Base-by-base conservation (phyloP, 2,797 vertebrate genomes). In the Ataeniobius toweri region DNA sequence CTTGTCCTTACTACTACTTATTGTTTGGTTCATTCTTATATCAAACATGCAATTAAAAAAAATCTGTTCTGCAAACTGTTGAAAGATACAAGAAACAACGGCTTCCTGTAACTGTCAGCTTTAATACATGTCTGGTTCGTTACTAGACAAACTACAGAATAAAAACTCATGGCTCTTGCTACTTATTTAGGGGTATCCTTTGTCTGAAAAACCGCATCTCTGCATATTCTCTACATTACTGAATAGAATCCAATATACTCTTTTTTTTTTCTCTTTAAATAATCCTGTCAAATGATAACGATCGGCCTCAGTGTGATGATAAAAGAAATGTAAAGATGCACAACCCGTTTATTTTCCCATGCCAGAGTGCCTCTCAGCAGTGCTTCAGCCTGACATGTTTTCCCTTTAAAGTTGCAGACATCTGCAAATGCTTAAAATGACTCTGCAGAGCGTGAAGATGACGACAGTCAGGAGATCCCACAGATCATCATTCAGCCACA, bases 341-440 rank as follows among this genome's bases (percentile, higher is more conserved):
- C 41, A 39, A 14, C 53, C 46, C 65, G 2, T 61, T 71, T 61
- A 6, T 58, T 61, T 56, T 71, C 67, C 28, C 10, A 71, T 63
- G 44, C 56, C 56, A 71, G 53, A 31, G 24, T 75, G 56, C 67
- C 41, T 31, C 55, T 75, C 56, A 22, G 53, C 65, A 59, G 22
- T 3, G 53, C 28, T 75, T 55, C 73, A 55, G 1, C 44, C 80
- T 18, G 63, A 85, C 79, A 78, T 85, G 61, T 83, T 88, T 86
- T 76, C 24, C 56, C 71, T 70, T 86, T 76, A 74, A 80, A 74
- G 70, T 61, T 71, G 14, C 80, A 70, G 6, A 82, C 87, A 91
- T 93, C 85, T 93, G 89, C 73, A 73, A 86, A 67, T 82, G 84
- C 74, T 92, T 91, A 88, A 84, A 80, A 68, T 6, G 73, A 80